A percentile compares a stretch with the other conserved stretches of the same genome.
These are phyloP conservation scores for Lateolabrax maculatus DNA, from an alignment of 2,797 vertebrate genomes.

Conservation along the genomic window DNA sequence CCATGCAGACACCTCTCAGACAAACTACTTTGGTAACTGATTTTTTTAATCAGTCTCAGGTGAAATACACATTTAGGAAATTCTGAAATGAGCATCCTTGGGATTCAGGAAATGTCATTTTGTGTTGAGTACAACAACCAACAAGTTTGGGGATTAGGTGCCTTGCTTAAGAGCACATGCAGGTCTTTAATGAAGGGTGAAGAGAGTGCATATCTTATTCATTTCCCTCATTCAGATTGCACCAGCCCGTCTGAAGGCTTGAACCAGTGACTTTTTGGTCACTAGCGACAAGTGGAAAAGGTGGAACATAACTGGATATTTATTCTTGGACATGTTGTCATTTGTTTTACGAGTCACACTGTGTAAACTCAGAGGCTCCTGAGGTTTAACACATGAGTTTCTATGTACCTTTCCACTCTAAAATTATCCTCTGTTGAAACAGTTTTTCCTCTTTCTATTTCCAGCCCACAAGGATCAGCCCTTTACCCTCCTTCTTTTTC, in stretches of 20 bases:
- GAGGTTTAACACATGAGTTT: constrained; percentile 28
- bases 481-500: background rate
- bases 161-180: background rate
- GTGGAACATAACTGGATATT: constrained; percentile 3
- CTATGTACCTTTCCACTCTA: constrained; percentile 48
- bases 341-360: constrained; percentile 54
- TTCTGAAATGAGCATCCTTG: background rate
- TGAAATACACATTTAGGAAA: background rate
- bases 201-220: background rate
- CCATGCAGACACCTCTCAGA: background rate
- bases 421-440: constrained; percentile 33
- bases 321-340: constrained; percentile 23
- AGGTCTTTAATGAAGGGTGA: background rate
- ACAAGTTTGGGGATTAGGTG: background rate
- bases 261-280: background rate
- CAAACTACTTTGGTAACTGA: background rate
- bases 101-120: background rate
- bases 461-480: background rate
- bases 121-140: background rate
- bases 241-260: background rate
- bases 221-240: background rate
- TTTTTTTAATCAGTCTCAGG: background rate
- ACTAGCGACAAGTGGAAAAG: background rate
- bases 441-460: constrained; percentile 25
- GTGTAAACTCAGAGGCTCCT: constrained; percentile 23